Conservation (phyloP, 2,797 vertebrate genomes). For the Siniperca obscura region DNA sequence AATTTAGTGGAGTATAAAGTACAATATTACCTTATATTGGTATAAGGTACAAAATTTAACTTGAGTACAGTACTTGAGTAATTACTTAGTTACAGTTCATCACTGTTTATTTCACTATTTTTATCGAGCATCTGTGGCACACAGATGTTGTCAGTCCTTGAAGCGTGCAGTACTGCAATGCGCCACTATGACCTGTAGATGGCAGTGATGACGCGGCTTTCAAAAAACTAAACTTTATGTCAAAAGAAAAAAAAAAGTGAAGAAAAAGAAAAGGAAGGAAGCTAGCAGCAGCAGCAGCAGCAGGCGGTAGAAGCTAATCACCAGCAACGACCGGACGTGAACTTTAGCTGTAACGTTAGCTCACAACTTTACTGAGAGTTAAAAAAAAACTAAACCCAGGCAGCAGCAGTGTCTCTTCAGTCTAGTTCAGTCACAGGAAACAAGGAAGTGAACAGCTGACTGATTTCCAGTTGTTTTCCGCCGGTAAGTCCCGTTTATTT, state of each 20-base stretch:
- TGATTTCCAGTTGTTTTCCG: slow-evolving; percentile 19
- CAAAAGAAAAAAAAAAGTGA: neutral
- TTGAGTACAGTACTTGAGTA: neutral
- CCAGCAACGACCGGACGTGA: slow-evolving; percentile 40
- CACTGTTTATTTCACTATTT: neutral
- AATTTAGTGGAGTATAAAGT: neutral
- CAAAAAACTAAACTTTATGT: slow-evolving; percentile 12
- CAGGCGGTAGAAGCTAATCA: neutral
- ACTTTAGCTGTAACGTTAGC: slow-evolving; percentile 33
- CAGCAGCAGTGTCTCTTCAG: neutral
- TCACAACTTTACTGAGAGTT: slow-evolving; percentile 10
- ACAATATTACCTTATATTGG: no score
- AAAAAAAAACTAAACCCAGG: neutral
- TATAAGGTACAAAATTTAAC: no score
- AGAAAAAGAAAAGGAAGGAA: slow-evolving; percentile 39
- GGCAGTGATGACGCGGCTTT: slow-evolving; percentile 29
- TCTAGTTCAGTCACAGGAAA: slow-evolving; percentile 2
- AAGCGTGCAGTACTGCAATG: neutral
- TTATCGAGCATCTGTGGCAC: no score
- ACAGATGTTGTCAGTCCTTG: neutral
- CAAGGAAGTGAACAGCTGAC: slow-evolving; percentile 50
- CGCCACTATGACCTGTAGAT: neutral
- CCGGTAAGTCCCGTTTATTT: slow-evolving; percentile 53
- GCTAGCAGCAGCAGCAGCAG: neutral
- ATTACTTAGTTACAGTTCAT: no score